These are phyloP conservation scores for Pampusana beccarii DNA, from an alignment of 2,113 vertebrate species.

Conservation along the genomic window DNA sequence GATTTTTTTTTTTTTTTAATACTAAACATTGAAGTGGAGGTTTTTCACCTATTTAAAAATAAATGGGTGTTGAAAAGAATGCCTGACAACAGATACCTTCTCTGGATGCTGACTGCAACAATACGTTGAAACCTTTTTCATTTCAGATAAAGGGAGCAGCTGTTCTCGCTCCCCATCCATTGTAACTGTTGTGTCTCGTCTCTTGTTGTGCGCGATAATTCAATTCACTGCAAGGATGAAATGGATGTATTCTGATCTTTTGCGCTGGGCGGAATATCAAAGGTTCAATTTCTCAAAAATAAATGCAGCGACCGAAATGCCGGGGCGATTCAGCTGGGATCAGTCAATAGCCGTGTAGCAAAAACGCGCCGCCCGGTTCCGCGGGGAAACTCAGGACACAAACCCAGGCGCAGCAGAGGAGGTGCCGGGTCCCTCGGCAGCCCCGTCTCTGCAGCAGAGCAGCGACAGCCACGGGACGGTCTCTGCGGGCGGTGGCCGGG, in stretches of 20 bases:
- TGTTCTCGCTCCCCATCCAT: not conserved
- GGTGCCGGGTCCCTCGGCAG: not conserved
- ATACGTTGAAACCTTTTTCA: not conserved
- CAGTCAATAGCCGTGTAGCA: not conserved
- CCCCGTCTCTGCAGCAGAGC: not conserved
- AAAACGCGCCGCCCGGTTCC: not conserved
- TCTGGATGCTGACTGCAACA: not conserved
- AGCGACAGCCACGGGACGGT: accelerated
- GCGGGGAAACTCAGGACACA: not conserved
- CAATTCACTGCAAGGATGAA: not conserved
- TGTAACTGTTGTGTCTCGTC: not conserved
- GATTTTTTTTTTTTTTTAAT: not conserved
- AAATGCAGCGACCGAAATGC: not conserved
- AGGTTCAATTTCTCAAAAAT: not conserved
- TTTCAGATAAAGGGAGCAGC: not conserved
- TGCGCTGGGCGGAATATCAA: not conserved
- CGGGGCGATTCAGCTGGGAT: not conserved
- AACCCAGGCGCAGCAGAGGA: not conserved
- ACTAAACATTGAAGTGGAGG: not conserved
- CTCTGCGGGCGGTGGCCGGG: not conserved
- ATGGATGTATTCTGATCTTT: not conserved
- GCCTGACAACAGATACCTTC: not conserved
- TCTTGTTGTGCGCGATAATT: not conserved
- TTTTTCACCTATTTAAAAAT: not conserved
- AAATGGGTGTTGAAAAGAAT: not conserved